Conservation (phyloP, 2,113 vertebrate species). For the Macrotis lagotis region DNA sequence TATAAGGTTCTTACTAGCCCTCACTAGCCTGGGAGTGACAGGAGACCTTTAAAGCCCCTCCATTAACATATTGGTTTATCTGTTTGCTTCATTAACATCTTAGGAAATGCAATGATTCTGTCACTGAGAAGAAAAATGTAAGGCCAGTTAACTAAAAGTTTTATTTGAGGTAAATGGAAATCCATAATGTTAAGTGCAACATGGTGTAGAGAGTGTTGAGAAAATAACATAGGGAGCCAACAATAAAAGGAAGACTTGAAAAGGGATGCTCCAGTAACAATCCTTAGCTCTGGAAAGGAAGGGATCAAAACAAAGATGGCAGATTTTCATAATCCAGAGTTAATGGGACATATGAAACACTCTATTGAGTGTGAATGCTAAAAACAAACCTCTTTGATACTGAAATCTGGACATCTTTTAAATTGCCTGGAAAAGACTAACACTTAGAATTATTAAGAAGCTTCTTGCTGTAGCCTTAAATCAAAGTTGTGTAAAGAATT, state of each 20-base stretch:
- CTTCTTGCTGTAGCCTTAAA: not conserved
- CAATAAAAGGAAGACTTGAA: not conserved
- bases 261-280: not conserved
- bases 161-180: not conserved
- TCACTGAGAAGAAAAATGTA: not conserved
- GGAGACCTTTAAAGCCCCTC: not conserved
- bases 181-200: not conserved
- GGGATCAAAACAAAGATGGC: not conserved
- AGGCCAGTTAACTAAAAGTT: not conserved
- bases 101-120: not conserved
- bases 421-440: not conserved
- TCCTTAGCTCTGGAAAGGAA: not conserved
- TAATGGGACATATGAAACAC: not conserved
- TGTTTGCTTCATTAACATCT: not conserved
- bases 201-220: not conserved
- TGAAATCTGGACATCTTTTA: not conserved
- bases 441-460: conserved; percentile 19
- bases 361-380: not conserved
- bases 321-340: not conserved
- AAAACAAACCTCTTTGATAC: not conserved
- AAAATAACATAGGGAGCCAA: not conserved
- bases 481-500: not conserved
- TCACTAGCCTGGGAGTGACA: not conserved
- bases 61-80: not conserved
- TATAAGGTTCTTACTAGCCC: not conserved